Evolutionary conservation across 2,888 invertebrate species (phyloP).

Genomic region (Tenthredo scrophulariae): DNA sequence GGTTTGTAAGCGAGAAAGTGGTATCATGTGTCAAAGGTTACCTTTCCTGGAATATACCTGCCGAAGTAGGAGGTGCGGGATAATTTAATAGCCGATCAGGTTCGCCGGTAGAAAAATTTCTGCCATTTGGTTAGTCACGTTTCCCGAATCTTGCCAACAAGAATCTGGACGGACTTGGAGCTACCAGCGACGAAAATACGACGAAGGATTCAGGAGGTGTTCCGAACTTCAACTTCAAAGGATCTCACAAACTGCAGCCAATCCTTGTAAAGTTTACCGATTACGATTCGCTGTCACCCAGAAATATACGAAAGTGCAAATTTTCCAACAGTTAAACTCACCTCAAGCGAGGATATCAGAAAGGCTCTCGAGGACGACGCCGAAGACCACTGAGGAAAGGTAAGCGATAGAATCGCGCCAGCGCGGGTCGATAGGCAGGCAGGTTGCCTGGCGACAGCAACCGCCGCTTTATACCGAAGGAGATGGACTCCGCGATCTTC

Average conservation of each 20-base stretch:
- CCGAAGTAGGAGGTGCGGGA: slow-evolving; percentile 7
- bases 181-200: neutral
- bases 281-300: neutral
- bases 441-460: slow-evolving; percentile 70
- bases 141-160: neutral
- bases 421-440: slow-evolving; percentile 76
- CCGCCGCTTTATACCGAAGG: slow-evolving; percentile 53
- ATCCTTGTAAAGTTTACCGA: neutral
- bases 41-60: slow-evolving; percentile 49
- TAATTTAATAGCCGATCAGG: slow-evolving; percentile 39
- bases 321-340: neutral
- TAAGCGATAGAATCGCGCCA: slow-evolving; percentile 73
- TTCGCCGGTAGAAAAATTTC: slow-evolving; percentile 21
- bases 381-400: slow-evolving; percentile 58
- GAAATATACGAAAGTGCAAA: neutral
- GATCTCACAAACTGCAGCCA: neutral
- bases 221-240: neutral
- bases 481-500: slow-evolving; percentile 37
- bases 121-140: neutral
- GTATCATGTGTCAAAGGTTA: slow-evolving; percentile 48
- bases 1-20: slow-evolving; percentile 13
- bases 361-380: neutral
- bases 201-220: neutral
- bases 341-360: neutral
- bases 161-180: neutral